Evolutionary conservation across 1,140 invertebrate species (phyloP).

Genomic region (Calosoma granatense): DNA sequence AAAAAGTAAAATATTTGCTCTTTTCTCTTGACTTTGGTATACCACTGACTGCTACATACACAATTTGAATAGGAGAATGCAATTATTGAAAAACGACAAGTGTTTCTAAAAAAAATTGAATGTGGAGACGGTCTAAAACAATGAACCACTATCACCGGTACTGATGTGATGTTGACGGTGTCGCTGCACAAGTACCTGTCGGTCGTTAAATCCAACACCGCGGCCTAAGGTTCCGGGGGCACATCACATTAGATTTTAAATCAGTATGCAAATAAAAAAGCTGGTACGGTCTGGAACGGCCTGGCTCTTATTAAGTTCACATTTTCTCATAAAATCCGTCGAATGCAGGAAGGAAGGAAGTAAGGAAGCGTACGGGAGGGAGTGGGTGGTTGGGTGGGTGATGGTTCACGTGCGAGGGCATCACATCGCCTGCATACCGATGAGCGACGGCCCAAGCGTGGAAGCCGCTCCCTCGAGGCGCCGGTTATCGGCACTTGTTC

Average conservation of each 20-base stretch:
- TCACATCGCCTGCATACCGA: background rate
- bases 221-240: too few relatives aligned
- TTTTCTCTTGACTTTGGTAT: too few relatives aligned
- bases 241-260: slow-evolving; percentile 6
- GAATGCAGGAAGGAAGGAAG: slow-evolving; percentile 22
- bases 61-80: too few relatives aligned
- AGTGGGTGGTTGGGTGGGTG: background rate
- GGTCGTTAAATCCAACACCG: too few relatives aligned
- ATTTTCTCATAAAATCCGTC: slow-evolving; percentile 38
- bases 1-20: too few relatives aligned
- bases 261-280: slow-evolving; percentile 8
- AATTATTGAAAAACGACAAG: too few relatives aligned
- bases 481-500: background rate
- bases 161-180: too few relatives aligned
- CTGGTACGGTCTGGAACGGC: background rate
- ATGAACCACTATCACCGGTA: too few relatives aligned
- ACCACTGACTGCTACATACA: too few relatives aligned
- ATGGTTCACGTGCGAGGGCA: background rate
- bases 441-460: background rate
- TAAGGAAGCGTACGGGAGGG: background rate
- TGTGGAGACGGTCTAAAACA: too few relatives aligned
- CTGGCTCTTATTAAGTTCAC: slow-evolving; percentile 42
- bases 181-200: too few relatives aligned
- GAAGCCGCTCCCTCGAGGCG: background rate
- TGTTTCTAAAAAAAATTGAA: too few relatives aligned